These are phyloP conservation scores for Drosophila heteroneura DNA, from an alignment of 2,888 invertebrate species.

Conservation along the genomic window DNA sequence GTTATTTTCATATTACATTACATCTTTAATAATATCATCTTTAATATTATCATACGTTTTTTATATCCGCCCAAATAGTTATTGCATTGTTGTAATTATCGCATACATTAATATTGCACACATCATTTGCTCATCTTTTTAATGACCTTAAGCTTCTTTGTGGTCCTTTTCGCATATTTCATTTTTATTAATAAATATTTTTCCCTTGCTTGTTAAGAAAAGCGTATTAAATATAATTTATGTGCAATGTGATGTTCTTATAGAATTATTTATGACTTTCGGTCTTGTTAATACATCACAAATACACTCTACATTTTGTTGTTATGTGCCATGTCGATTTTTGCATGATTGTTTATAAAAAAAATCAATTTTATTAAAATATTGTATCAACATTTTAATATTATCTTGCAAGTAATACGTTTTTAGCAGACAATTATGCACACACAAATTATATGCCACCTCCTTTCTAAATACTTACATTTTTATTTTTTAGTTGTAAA, in stretches of 20 bases:
- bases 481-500: not conserved
- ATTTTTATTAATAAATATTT: slow-evolving; percentile 46
- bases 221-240: slow-evolving; percentile 62
- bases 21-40: not conserved
- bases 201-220: slow-evolving; percentile 45
- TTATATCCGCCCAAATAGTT: slow-evolving; percentile 5
- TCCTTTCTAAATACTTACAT: not conserved
- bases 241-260: slow-evolving; percentile 41
- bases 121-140: slow-evolving; percentile 59
- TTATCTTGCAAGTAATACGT: not conserved
- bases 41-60: not conserved
- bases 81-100: slow-evolving; percentile 17
- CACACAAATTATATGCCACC: not conserved
- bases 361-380: not conserved
- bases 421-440: not conserved
- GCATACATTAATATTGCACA: slow-evolving; percentile 51
- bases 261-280: slow-evolving; percentile 69
- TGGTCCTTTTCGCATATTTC: slow-evolving; percentile 28
- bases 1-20: not conserved
- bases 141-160: slow-evolving; percentile 61
- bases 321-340: no score
- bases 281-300: slow-evolving; percentile 54
- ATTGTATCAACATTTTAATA: not conserved
- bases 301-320: slow-evolving; percentile 21
- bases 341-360: not conserved